Evolutionary conservation across 2,888 invertebrate genomes (phyloP), one percentile per base, ranked within the genome.

Genomic region (Folsomia manolachei): DNA sequence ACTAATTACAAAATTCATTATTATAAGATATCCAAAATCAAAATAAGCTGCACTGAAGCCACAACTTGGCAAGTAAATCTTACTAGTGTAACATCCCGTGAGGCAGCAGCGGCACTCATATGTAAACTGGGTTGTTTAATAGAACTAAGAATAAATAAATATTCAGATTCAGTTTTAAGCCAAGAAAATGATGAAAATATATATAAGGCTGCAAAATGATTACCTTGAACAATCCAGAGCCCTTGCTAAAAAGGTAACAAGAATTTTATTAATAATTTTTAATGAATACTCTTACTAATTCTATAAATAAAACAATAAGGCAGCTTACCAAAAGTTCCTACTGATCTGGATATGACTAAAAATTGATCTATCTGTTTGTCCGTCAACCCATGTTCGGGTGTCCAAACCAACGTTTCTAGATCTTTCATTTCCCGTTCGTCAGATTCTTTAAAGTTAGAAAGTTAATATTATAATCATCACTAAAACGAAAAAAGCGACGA

Each of bases 321-420:
- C 74, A 99, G 98, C 81, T 99, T 90, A 78, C 98, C 96, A 87
- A 99, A 99, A 79, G 99, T 99, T 81, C 99, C 98, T 80, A 99
- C 95, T 65, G 97, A 97, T 82, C 94, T 90, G 79, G 78, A 79
- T 77, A 89, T 85, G 82, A 98, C 97, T 82, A 98, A 89, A 87
- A 97, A 99, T 87, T 99, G 97, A 88, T 99, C 99, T 82, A 99
- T 97, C 87, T 98, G 96, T 83, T 94, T 89, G 87, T 98, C 97
- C 80, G 92, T 90, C 81, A 98, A 88, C 82, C 88, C 89, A 86
- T 97, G 95, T 82, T 91, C 89, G 63, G 98, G 96, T 78, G 95
- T 94, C 95, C 97, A 99, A 78, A 97, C 90, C 82, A 97, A 86
- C 74, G 94, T 91, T 86, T 98, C 98, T 82, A 96, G 86, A 80